Percentiles rank a stretch among this genome's conserved stretches.
These are phyloP conservation scores for Chloropsis cyanopogon DNA, from an alignment of 2,113 vertebrate species.

Conservation along the genomic window DNA sequence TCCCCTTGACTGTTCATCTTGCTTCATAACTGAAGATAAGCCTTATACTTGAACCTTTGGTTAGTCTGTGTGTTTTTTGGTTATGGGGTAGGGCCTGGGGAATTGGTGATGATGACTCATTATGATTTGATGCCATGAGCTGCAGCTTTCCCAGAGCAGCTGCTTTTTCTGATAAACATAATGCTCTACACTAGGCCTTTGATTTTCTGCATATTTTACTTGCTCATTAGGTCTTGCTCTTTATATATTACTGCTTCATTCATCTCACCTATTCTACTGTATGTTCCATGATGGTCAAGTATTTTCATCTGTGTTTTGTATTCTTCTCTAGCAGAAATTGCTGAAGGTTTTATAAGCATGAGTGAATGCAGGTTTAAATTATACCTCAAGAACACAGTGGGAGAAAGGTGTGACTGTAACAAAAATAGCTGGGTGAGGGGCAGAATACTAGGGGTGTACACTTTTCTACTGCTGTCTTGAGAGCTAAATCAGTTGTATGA, in stretches of 20 bases:
- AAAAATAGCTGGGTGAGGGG: background rate
- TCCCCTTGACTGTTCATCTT: background rate
- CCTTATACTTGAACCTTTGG: background rate
- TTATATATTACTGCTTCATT: background rate
- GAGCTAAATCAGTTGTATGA: background rate
- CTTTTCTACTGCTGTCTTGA: background rate
- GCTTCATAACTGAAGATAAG: background rate
- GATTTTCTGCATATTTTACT: slow-evolving; percentile 25
- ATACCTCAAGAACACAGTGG: background rate
- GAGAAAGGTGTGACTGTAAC: background rate
- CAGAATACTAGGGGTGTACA: background rate
- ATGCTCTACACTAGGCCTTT: background rate
- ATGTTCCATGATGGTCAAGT: background rate
- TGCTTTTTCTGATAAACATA: slow-evolving; percentile 25
- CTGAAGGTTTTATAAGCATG: background rate
- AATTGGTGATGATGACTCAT: background rate
- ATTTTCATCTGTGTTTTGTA: background rate
- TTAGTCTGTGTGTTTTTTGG: background rate
- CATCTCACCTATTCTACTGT: background rate
- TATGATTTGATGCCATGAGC: background rate
- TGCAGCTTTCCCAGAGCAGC: slow-evolving; percentile 21
- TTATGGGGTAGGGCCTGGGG: background rate
- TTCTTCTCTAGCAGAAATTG: background rate
- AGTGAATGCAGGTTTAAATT: background rate
- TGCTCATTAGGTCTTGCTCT: slow-evolving; percentile 1